Evolutionary conservation across 2,888 invertebrate species (phyloP).

Genomic region (Pinctada fucata): DNA sequence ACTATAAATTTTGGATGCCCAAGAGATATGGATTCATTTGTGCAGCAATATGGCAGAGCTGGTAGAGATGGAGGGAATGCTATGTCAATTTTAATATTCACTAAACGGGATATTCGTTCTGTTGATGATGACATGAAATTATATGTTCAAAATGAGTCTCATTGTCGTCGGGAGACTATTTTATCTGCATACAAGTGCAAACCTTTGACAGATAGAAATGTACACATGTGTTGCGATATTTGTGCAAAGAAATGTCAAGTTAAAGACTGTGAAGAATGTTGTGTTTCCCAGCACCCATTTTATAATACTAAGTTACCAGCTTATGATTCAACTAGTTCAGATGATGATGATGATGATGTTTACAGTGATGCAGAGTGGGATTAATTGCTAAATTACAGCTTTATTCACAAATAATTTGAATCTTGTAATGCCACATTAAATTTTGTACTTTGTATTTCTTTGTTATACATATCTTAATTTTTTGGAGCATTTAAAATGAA

Average conservation of each 20-base stretch:
- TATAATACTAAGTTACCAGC: not conserved
- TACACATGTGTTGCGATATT: slow-evolving; percentile 5
- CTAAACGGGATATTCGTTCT: not conserved
- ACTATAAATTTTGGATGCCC: slow-evolving; percentile 5
- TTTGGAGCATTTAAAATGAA: no score
- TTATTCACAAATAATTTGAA: no score
- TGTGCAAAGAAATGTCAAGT: slow-evolving; percentile 1
- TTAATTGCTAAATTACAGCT: not conserved
- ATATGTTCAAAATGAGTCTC: not conserved
- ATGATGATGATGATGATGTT: not conserved
- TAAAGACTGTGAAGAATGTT: slow-evolving; percentile 6
- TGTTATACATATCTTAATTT: no score
- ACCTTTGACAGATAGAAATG: not conserved
- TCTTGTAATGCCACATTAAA: no score
- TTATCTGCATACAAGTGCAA: slow-evolving; percentile 3
- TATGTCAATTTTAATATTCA: slow-evolving; percentile 1
- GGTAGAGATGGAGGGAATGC: slow-evolving; percentile 1
- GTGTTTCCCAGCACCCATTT: not conserved
- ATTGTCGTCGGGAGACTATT: not conserved
- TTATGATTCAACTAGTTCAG: not conserved
- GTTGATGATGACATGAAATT: slow-evolving; percentile 4
- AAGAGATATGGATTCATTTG: slow-evolving; percentile 4
- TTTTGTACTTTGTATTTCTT: no score
- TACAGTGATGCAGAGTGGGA: not conserved
- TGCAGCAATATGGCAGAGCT: slow-evolving; percentile 7